Evolutionary conservation across 37 sponge, comb jelly and placozoan species (phyloP), one percentile per base, ranked within the genome.

Genomic region (Spongilla lacustris): DNA sequence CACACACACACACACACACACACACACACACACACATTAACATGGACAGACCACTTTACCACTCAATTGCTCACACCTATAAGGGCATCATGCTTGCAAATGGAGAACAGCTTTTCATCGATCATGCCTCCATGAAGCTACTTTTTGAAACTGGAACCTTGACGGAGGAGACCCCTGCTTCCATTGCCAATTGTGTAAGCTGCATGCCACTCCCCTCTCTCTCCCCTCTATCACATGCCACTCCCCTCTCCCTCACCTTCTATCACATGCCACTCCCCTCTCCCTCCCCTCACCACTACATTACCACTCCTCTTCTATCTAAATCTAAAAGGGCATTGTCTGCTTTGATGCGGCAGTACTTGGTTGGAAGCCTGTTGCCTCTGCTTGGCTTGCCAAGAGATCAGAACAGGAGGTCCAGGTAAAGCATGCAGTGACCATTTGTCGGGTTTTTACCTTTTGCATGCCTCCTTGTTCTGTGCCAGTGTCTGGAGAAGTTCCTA

Each of bases 241-340:
- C n/a, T n/a, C n/a, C n/a, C n/a, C n/a, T n/a, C n/a, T n/a, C n/a
- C n/a, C n/a, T n/a, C n/a, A n/a, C n/a, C n/a, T n/a, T n/a, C n/a
- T n/a, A n/a, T n/a, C n/a, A n/a, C n/a, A n/a, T n/a, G n/a, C n/a
- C n/a, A n/a, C 71, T 69, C 27, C 10, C 71, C 71, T 29, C 71
- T n/a, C 35, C 75, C 35, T 76, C 17, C 36, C 13, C 37, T 26
- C 37, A 36, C 4, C 21, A 3, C n/a, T 76, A 11, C 24, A 17
- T 13, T 76, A 68, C 19, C 41, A 37, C 0, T 48, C 8, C 28
- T 23, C 24, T 2, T 50, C 78, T 66, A 36, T 50, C 33, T 68
- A n/a, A n/a, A n/a, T n/a, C n/a, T n/a, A n/a, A 36, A 67, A 93
- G 94, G 97, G 97, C 33, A 68, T 97, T 29, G 81, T 97, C 66